Evolutionary conservation across 2,888 invertebrate species (phyloP).

Genomic region (Metallyticus violacea): DNA sequence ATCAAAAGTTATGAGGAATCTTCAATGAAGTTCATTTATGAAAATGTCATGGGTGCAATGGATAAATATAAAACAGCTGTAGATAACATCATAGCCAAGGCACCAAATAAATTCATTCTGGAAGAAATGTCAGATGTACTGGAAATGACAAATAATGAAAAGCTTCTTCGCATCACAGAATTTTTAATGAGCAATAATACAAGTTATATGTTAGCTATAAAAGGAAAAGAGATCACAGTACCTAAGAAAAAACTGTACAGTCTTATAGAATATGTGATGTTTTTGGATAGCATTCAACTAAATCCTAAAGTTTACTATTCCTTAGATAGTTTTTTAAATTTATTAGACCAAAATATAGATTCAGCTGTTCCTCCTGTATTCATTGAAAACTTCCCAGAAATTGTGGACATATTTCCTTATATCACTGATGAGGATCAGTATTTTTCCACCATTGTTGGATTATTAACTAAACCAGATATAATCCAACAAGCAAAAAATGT

Average conservation of each 20-base stretch:
- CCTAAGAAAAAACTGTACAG: not conserved
- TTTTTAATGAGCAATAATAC: not conserved
- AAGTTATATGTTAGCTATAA: not conserved
- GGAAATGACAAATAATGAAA: not conserved
- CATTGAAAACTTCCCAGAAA: not conserved
- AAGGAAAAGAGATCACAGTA: not conserved
- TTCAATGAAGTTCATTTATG: not conserved
- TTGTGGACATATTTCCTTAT: not conserved
- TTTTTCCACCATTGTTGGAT: not conserved
- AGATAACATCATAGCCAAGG: not conserved
- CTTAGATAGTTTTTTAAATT: not conserved
- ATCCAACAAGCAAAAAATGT: not conserved
- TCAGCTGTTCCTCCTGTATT: not conserved
- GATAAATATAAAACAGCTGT: not conserved
- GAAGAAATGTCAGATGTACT: not conserved
- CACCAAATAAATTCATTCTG: not conserved
- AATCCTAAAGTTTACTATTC: not conserved
- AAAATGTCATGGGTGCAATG: not conserved
- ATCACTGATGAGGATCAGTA: not conserved
- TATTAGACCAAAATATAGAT: not conserved
- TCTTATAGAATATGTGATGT: not conserved
- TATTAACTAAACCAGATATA: not conserved
- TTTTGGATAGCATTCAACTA: not conserved
- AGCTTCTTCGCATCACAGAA: not conserved
- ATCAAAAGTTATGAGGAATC: not conserved